Conservation (phyloP, 2,797 vertebrate genomes). For the Eptatretus atami region DNA sequence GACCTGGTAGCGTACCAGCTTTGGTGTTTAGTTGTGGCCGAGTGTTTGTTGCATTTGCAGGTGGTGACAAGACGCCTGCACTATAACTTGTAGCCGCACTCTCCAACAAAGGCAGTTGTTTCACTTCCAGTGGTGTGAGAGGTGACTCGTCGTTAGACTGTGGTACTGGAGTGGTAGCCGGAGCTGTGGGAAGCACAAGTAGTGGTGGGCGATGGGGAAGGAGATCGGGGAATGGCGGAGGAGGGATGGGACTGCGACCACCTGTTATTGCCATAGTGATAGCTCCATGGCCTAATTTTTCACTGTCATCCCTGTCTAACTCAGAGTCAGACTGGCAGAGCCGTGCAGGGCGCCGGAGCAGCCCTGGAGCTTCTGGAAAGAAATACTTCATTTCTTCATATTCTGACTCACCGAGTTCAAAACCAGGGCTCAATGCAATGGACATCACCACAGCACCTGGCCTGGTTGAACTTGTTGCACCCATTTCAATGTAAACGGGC, state of each 20-base stretch:
- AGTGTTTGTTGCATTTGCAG: no score
- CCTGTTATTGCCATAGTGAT: background rate
- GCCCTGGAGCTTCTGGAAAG: conserved; percentile 21
- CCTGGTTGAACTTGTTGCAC: conserved; percentile 23
- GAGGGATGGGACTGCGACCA: conserved; percentile 12
- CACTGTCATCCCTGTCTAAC: conserved; percentile 14
- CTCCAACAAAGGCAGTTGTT: conserved; percentile 69
- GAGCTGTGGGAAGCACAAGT: conserved; percentile 69
- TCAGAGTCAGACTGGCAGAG: conserved; percentile 12
- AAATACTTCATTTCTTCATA: conserved; percentile 97
- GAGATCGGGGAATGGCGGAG: conserved; percentile 71
- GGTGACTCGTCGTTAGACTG: conserved; percentile 84
- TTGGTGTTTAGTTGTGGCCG: no score
- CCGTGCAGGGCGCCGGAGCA: conserved; percentile 11
- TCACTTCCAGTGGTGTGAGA: conserved; percentile 67
- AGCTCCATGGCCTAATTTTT: background rate
- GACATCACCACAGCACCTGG: conserved; percentile 10
- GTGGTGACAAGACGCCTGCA: no score
- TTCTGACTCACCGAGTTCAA: conserved; percentile 44
- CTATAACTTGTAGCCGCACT: conserved; percentile 15
- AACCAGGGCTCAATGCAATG: conserved; percentile 25
- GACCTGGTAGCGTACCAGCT: no score
- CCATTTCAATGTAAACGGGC: conserved; percentile 68
- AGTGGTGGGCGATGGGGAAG: conserved; percentile 67
- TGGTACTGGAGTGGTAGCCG: conserved; percentile 37